A percentile compares a stretch with the other conserved stretches of the same genome.
Conservation (phyloP, 2,797 vertebrate genomes). For the Poeciliopsis infans region DNA sequence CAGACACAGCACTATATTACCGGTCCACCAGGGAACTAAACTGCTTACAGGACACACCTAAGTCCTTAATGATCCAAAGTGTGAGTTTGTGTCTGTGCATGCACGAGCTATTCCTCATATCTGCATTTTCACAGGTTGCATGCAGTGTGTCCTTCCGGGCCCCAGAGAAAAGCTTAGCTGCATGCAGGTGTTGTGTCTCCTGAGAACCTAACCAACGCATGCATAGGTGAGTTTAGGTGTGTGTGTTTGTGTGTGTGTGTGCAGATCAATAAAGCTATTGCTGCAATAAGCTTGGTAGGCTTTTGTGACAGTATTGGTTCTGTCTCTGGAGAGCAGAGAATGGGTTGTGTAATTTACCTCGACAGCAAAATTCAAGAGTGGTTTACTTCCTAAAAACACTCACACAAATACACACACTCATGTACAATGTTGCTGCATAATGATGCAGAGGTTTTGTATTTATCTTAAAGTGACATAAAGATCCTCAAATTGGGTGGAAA, state of each 20-base stretch:
- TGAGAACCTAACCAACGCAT: constrained; percentile 9
- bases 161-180: constrained; percentile 28
- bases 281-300: constrained; percentile 67
- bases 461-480: background rate
- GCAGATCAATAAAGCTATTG: constrained; percentile 71
- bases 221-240: constrained; percentile 13
- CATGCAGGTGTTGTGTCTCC: constrained; percentile 37
- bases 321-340: constrained; percentile 60
- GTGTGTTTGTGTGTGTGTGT: constrained; percentile 16
- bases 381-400: constrained; percentile 34
- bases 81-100: constrained; percentile 35
- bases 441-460: constrained; percentile 14
- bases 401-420: constrained; percentile 1
- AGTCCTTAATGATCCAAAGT: constrained; percentile 72
- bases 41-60: constrained; percentile 79
- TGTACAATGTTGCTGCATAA: constrained; percentile 2
- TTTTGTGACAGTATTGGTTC: constrained; percentile 65
- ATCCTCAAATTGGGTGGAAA: background rate
- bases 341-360: constrained; percentile 64
- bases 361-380: constrained; percentile 60
- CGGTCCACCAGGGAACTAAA: constrained; percentile 73
- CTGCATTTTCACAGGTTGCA: constrained; percentile 45
- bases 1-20: constrained; percentile 64
- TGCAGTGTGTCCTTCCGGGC: constrained; percentile 20
- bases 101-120: constrained; percentile 42